These are phyloP conservation scores for Heliconius melpomene DNA, from an alignment of 1,140 invertebrate genomes.

Conservation along the genomic window DNA sequence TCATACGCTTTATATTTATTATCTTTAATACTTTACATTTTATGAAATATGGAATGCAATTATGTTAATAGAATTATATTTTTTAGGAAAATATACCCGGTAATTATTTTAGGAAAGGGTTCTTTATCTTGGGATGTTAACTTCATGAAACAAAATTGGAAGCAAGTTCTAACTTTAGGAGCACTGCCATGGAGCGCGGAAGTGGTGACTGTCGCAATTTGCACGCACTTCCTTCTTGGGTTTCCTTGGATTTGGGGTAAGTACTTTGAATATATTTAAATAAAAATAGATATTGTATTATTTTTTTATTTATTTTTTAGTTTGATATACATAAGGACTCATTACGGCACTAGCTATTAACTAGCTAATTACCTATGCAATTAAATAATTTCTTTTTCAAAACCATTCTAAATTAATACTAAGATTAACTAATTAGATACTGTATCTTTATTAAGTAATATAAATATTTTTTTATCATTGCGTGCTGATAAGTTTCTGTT, in stretches of 20 bases:
- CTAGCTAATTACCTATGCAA: background rate
- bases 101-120: slow-evolving; percentile 71
- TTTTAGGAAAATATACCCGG: slow-evolving; percentile 70
- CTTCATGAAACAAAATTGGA: slow-evolving; percentile 66
- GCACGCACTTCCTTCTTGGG: slow-evolving; percentile 56
- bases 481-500: background rate
- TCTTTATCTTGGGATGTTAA: slow-evolving; percentile 64
- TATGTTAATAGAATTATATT: background rate
- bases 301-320: too few relatives aligned
- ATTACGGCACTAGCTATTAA: background rate
- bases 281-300: background rate
- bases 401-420: background rate
- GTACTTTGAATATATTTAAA: slow-evolving; percentile 23
- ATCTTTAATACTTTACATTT: too few relatives aligned
- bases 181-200: slow-evolving; percentile 63
- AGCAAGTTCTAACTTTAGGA: slow-evolving; percentile 54
- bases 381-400: background rate
- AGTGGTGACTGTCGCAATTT: slow-evolving; percentile 54
- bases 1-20: too few relatives aligned
- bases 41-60: too few relatives aligned
- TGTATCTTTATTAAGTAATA: background rate
- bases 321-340: background rate
- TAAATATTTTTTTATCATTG: background rate
- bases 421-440: background rate
- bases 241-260: slow-evolving; percentile 75